Percentiles rank a stretch among this genome's conserved stretches.
phyloP scores from a whole-genome alignment of 1,140 invertebrate genomes.

The Heliconius eleuchia region DNA sequence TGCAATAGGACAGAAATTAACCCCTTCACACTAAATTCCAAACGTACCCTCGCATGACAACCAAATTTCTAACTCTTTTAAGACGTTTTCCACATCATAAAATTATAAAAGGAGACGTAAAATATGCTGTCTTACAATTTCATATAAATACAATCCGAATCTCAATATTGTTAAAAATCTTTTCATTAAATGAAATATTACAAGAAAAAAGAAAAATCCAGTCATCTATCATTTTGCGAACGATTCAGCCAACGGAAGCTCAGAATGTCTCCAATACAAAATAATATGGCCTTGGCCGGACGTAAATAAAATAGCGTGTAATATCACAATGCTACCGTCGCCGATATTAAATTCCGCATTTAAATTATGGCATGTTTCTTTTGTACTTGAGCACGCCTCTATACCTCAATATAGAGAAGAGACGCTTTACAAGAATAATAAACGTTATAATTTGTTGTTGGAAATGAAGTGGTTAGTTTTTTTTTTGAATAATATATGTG shows the following conservation, averaged over 20 bases:
- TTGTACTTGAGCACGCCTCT: conserved; percentile 24
- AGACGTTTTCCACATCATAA: too few species aligned
- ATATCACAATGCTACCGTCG: conserved; percentile 33
- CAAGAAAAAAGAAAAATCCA: background rate
- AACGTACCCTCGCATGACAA: too few species aligned
- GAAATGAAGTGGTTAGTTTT: background rate
- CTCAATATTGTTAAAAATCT: background rate
- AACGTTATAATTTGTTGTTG: conserved; percentile 1
- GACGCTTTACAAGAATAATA: background rate
- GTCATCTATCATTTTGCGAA: conserved; percentile 58
- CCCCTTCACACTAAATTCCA: too few species aligned
- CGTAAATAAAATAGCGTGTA: conserved; percentile 38
- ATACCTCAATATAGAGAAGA: conserved; percentile 20
- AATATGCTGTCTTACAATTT: background rate
- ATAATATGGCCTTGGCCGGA: conserved; percentile 46
- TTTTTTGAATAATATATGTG: background rate
- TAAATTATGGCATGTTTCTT: conserved; percentile 42
- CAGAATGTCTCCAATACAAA: conserved; percentile 55
- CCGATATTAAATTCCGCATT: conserved; percentile 42
- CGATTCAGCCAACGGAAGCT: conserved; percentile 56
- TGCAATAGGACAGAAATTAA: too few species aligned
- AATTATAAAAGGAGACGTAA: too few species aligned
- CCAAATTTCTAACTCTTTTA: too few species aligned
- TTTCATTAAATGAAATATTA: background rate
- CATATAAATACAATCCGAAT: background rate